Evolutionary conservation across 2,113 vertebrate genomes (phyloP).

Genomic region (Coptodon bakossiorum): DNA sequence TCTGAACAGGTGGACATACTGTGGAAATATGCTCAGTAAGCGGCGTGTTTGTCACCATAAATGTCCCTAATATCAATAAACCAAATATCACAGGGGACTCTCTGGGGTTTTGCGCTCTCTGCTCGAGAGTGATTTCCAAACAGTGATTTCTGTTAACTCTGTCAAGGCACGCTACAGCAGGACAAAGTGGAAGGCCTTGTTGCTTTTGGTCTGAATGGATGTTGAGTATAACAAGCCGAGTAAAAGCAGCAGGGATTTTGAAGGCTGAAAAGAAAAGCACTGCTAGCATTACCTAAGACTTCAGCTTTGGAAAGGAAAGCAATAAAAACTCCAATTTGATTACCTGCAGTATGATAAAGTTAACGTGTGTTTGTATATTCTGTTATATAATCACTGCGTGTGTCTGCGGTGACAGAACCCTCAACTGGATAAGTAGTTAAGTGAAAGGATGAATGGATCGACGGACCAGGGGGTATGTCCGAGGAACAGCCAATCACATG

Average conservation of each 20-base stretch:
- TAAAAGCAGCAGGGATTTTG: not conserved
- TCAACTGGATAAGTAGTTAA: not conserved
- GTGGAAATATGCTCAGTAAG: not conserved
- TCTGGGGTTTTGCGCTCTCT: not conserved
- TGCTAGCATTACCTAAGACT: not conserved
- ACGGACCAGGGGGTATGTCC: not conserved
- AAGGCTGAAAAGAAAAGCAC: not conserved
- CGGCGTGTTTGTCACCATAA: not conserved
- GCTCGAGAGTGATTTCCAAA: not conserved
- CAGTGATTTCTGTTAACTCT: not conserved
- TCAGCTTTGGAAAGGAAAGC: not conserved
- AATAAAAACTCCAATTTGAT: not conserved
- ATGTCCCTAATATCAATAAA: not conserved
- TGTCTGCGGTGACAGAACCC: not conserved
- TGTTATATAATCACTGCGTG: not conserved
- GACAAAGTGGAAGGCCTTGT: not conserved
- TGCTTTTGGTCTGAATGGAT: not conserved
- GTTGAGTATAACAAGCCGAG: not conserved
- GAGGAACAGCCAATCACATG: not conserved
- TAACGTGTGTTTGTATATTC: not conserved
- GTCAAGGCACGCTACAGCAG: not conserved
- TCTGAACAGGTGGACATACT: not conserved
- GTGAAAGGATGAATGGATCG: not conserved
- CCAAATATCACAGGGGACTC: not conserved
- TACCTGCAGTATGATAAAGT: not conserved